Base-by-base conservation (phyloP, 2,888 invertebrate species). In the Leuctra nigra region DNA sequence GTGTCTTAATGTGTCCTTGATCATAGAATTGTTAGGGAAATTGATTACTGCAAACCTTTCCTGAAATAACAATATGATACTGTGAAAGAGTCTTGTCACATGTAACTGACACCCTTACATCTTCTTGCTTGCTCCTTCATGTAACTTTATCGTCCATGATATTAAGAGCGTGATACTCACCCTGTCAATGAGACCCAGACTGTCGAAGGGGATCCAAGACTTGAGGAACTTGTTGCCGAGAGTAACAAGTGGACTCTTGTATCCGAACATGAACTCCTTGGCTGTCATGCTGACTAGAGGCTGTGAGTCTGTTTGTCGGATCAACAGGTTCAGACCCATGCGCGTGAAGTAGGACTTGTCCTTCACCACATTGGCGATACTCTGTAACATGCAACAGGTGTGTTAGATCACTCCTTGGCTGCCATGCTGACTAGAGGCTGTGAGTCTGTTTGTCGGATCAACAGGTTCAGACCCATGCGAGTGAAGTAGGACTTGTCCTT, bases 191-290 rank as follows among this genome's bases (percentile, higher is more conserved):
- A 93, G 78, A 0, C 93, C 93, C 11, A 94, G 80, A 66, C 88
- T 90, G 64, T 92, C 88, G 68, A 91, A 92, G 57, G 81, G 83
- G 55, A 92, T 89, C 87, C 91, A 92, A 11, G 83, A 80, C 0
- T 91, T 88, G 73, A 92, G 73, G 64, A 92, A 79, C 16, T 83
- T 84, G 70, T 92, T 89, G 0, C 92, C 92, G 54, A 93, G 70
- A 1, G 86, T 86, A 72, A 93, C 85, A 57, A 93, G 74, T 2
- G 86, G 76, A n/a, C 89, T 87, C 63, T 84, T 74, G 72, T 88
- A 91, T 0, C 91, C 91, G 74, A 92, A 92, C 88, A 93, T 89
- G 70, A 92, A 90, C 69, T 92, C 91, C 60, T 73, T 80, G 0
- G 92, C 91, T 0, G 90, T 89, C 85, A 91, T 89, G 66, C 78